A percentile compares a stretch with the other conserved stretches of the same genome.
These are phyloP conservation scores for Arion vulgaris DNA, from an alignment of 1,140 invertebrate genomes.

Conservation along the genomic window DNA sequence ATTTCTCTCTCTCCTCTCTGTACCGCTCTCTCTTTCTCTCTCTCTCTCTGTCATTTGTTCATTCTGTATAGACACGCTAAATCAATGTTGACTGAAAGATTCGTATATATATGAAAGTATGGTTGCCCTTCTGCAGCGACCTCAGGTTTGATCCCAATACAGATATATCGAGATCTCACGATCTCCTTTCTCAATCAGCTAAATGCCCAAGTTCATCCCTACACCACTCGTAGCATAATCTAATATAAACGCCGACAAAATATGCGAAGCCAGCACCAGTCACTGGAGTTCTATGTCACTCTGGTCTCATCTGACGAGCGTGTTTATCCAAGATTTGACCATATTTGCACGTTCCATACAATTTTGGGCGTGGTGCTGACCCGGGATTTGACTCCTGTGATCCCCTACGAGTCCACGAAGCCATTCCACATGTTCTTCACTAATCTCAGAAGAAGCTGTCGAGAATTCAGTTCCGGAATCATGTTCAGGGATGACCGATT, in stretches of 20 bases:
- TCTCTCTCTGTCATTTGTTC: too few species aligned
- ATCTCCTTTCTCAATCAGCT: conserved; percentile 13
- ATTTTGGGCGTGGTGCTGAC: background rate
- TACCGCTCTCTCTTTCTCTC: too few species aligned
- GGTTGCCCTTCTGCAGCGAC: too few species aligned
- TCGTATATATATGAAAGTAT: too few species aligned
- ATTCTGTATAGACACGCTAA: too few species aligned
- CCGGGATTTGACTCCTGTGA: background rate
- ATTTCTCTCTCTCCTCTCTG: too few species aligned
- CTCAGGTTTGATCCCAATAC: background rate
- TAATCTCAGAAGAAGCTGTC: background rate
- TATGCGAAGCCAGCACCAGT: conserved; percentile 10
- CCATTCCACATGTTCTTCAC: conserved; percentile 4
- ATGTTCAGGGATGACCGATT: background rate
- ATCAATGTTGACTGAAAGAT: too few species aligned
- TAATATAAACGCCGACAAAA: conserved; percentile 16
- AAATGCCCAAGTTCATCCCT: background rate
- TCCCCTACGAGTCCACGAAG: background rate
- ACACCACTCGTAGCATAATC: background rate
- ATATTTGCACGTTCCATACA: conserved; percentile 9
- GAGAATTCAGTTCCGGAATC: too few species aligned
- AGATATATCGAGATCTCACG: background rate
- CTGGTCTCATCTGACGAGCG: background rate
- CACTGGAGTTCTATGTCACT: background rate
- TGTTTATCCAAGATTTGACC: conserved; percentile 11